phyloP scores from a whole-genome alignment of 1,140 invertebrate species.

The Eumeta japonica region DNA sequence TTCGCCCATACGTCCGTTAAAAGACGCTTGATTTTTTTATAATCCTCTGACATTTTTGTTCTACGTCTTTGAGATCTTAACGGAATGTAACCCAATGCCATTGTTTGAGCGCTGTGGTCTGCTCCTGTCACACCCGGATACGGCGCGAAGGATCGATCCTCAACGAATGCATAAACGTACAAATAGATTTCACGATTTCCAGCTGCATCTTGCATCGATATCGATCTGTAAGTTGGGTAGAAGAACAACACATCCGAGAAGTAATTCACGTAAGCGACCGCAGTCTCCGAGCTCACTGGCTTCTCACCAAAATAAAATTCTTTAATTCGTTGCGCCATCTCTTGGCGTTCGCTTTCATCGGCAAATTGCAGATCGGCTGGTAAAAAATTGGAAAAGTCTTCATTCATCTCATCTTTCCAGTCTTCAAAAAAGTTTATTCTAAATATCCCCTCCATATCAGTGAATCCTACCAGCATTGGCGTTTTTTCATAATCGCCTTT shows the following conservation, averaged over 20 bases:
- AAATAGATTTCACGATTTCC: slow-evolving; percentile 29
- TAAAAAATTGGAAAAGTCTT: slow-evolving; percentile 28
- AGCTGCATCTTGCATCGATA: slow-evolving; percentile 21
- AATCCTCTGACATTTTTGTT: not conserved
- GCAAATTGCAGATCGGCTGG: slow-evolving; percentile 27
- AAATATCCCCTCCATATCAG: slow-evolving; percentile 28
- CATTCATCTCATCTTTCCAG: slow-evolving; percentile 29
- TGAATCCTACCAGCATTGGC: slow-evolving; percentile 28
- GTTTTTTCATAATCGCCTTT: slow-evolving; percentile 23
- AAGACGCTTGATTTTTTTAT: not conserved
- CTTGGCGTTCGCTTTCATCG: slow-evolving; percentile 17
- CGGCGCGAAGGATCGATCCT: not conserved
- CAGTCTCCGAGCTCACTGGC: slow-evolving; percentile 14
- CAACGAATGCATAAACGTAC: slow-evolving; percentile 21
- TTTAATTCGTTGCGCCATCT: slow-evolving; percentile 21
- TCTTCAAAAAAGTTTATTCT: slow-evolving; percentile 16
- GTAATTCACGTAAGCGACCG: slow-evolving; percentile 23
- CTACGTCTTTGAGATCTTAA: not conserved
- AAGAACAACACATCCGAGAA: slow-evolving; percentile 25
- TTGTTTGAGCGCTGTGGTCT: slow-evolving; percentile 23
- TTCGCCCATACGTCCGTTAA: not conserved
- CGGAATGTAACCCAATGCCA: not conserved
- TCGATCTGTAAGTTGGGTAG: slow-evolving; percentile 19
- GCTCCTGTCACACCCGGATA: slow-evolving; percentile 15
- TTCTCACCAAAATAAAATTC: slow-evolving; percentile 28